Base-by-base conservation (phyloP, 2,888 invertebrate genomes). In the Rhodophaea formosa region DNA sequence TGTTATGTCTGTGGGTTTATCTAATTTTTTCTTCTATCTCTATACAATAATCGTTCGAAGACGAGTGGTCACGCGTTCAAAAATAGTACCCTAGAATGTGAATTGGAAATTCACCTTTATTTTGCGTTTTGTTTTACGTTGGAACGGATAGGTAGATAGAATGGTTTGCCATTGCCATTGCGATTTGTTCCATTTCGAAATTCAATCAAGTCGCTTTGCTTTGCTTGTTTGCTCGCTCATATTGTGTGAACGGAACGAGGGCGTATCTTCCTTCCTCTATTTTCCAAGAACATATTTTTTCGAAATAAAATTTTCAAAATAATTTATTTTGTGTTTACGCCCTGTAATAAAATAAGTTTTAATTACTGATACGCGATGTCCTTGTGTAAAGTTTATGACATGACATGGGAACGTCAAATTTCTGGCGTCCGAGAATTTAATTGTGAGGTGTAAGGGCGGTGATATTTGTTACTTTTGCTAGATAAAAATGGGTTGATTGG, bases 381-480 rank as follows among this genome's bases (percentile, higher is more conserved):
- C 49, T 57, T 59, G 45, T 54, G 35, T 32, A 30, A 51, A 46
- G 51, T 46, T 54, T 55, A 54, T 59, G 59, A 57, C 58, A 64
- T 60, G 62, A 60, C 54, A 61, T 60, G 53, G 53, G 58, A 59
- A 62, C 56, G 64, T 64, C 64, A 64, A 60, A 46, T 54, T 53
- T 66, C 55, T 63, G 67, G 74, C 75, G 72, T 75, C 69, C 60
- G 65, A 67, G 62, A 68, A 66, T 67, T 69, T 70, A 67, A 58
- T 58, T 58, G 32, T 55, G 43, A 49, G 30, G 29, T 62, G 57
- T 62, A 63, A 66, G 74, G 75, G 75, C 74, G 75, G 75, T 75
- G 66, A 75, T 72, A 68, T 64, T 69, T 61, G 59, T 62, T 67
- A 53, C 12, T 17, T 51, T 16, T 12, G 17, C 51, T 62, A 58